Evolutionary conservation across 2,797 vertebrate species (phyloP), one percentile per base, ranked within the genome.

Genomic region (Vireo griseus): DNA sequence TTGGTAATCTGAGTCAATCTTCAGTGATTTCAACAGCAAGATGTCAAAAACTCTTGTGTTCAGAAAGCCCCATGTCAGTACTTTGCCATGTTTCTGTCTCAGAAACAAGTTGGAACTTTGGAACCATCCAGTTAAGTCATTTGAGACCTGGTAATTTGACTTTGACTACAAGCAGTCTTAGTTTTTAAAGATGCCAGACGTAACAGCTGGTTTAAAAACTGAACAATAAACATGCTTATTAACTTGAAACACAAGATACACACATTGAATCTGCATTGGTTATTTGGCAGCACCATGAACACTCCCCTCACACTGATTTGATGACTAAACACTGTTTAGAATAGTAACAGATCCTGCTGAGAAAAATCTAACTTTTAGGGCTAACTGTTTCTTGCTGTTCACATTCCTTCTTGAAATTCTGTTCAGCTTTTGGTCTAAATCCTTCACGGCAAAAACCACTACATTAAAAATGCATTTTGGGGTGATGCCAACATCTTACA

Each of bases 271-370:
- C 69, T 75, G 52, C 22, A 21, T 28, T 88, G 76, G 55, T 81
- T 90, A 40, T 88, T 88, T 94, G 92, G 85, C 89, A 94, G 44
- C 51, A 66, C 45, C 58, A 29, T 8, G 69, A 86, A 31, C 62
- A 66, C 69, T 78, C 75, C 88, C 82, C 55, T 96, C 85, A 81
- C 59, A 37, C 31, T 79, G 79, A 63, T 75, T 90, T 92, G 73
- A 73, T 91, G 92, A 88, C 82, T 95, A 90, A 86, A 95, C 50
- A 48, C 48, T 69, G 73, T 86, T 87, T 79, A 76, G 76, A 91
- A 90, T 29, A 86, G 79, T 66, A 92, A 88, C 44, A 0, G 2
- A 78, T 83, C 59, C 69, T 86, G 85, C 75, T 92, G 87, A 94
- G 91, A 90, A 84, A 92, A 93, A 78, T 2, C 5, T 65, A 22